Evolutionary conservation across 2,797 vertebrate species (phyloP).

Genomic region (Melanotaenia boesemani): DNA sequence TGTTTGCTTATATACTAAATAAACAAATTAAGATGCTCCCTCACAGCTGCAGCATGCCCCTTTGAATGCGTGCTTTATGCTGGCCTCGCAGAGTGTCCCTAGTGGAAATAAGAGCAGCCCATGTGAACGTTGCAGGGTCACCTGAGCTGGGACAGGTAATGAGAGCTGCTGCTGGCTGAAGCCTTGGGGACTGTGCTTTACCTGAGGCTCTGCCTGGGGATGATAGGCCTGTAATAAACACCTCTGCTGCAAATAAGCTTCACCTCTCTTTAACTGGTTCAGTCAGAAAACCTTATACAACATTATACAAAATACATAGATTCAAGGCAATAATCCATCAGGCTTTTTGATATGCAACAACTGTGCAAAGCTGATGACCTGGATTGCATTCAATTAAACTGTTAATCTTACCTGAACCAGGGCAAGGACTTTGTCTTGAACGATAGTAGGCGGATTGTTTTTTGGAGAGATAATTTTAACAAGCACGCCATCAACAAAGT

Average conservation of each 20-base stretch:
- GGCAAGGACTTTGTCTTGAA: conserved; percentile 98
- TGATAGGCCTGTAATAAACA: conserved; percentile 32
- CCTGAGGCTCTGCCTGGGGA: conserved; percentile 48
- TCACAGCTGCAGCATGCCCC: conserved; percentile 1
- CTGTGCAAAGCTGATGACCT: background rate
- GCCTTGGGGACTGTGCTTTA: conserved; percentile 43
- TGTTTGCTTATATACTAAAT: conserved; percentile 20
- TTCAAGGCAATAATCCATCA: background rate
- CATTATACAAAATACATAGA: background rate
- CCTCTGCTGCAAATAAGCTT: background rate
- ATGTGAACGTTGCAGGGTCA: conserved; percentile 64
- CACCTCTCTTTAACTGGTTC: conserved; percentile 4
- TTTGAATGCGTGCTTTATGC: conserved; percentile 14
- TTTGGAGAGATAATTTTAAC: conserved; percentile 98
- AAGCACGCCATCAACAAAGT: conserved; percentile 95
- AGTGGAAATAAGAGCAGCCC: conserved; percentile 68
- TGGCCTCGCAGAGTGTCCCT: conserved; percentile 31
- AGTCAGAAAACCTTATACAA: background rate
- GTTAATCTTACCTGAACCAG: conserved; percentile 91
- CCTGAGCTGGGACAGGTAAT: conserved; percentile 76
- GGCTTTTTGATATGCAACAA: background rate
- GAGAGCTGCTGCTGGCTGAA: conserved; percentile 54
- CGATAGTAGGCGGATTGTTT: conserved; percentile 96
- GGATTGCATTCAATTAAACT: background rate
- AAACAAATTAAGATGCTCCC: conserved; percentile 30